Evolutionary conservation across 2,797 vertebrate species (phyloP).

Genomic region (Cacajao melanocephalus): DNA sequence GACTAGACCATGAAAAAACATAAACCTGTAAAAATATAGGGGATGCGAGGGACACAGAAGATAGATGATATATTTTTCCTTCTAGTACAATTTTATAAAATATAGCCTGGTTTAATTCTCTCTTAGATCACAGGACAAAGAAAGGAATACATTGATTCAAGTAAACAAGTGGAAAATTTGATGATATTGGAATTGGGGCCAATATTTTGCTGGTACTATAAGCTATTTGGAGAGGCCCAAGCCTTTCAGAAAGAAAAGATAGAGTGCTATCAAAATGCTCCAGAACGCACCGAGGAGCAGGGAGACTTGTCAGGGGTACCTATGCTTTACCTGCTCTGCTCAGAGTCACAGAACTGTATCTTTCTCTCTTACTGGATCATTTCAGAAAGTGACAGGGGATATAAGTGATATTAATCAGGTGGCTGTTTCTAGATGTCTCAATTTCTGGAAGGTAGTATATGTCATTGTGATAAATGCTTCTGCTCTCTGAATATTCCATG

Average conservation of each 20-base stretch:
- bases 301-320: not conserved
- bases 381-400: slow-evolving; percentile 62
- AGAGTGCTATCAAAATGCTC: not conserved
- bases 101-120: not conserved
- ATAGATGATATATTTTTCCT: not conserved
- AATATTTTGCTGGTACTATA: not conserved
- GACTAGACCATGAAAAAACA: not conserved
- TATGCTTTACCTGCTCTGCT: not conserved
- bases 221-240: not conserved
- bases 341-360: slow-evolving; percentile 34
- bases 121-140: not conserved
- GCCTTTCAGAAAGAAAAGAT: not conserved
- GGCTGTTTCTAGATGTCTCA: slow-evolving; percentile 69
- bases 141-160: not conserved
- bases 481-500: slow-evolving; percentile 42
- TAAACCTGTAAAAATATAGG: not conserved
- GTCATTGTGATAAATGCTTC: slow-evolving; percentile 69
- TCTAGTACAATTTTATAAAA: not conserved
- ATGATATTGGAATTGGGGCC: not conserved
- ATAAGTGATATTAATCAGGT: slow-evolving; percentile 64
- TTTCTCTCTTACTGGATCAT: slow-evolving; percentile 43
- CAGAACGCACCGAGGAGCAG: not conserved
- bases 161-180: not conserved
- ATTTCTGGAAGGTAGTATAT: slow-evolving; percentile 62
- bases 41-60: not conserved